Conservation (phyloP, 2,113 vertebrate species). For the Acanthochromis polyacanthus region DNA sequence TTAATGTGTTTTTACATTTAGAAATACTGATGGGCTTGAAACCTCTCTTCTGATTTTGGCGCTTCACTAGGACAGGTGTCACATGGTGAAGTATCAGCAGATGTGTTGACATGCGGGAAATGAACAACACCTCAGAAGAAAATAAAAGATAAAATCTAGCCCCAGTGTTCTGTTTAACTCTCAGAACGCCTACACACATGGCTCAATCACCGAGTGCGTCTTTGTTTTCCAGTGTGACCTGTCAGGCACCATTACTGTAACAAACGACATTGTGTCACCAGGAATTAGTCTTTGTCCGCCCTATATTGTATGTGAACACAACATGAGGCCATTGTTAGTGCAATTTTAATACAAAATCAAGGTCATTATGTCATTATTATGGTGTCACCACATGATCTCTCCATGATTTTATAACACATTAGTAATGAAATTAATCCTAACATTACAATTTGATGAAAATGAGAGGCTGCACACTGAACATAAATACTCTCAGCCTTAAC, state of each 20-base stretch:
- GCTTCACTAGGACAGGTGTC: too few relatives aligned
- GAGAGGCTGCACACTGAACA: not conserved
- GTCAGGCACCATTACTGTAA: slow-evolving; percentile 5
- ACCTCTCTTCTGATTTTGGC: too few relatives aligned
- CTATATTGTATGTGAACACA: not conserved
- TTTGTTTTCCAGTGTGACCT: not conserved
- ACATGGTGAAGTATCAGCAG: not conserved
- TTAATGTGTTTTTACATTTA: too few relatives aligned
- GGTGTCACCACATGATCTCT: not conserved
- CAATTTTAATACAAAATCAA: not conserved
- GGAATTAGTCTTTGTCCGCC: not conserved
- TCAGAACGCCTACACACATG: not conserved
- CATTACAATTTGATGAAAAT: not conserved
- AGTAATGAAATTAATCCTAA: slow-evolving; percentile 13
- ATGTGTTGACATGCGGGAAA: not conserved
- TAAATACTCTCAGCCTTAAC: not conserved
- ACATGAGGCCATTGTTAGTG: not conserved
- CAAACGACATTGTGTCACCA: not conserved
- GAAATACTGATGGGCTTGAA: too few relatives aligned
- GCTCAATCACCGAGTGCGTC: not conserved
- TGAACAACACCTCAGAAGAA: not conserved
- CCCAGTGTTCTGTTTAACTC: not conserved
- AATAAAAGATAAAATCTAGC: not conserved
- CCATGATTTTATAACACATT: not conserved
- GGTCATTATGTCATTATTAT: not conserved